phyloP scores from a whole-genome alignment of 2,113 vertebrate species.

The Neogobius melanostomus region DNA sequence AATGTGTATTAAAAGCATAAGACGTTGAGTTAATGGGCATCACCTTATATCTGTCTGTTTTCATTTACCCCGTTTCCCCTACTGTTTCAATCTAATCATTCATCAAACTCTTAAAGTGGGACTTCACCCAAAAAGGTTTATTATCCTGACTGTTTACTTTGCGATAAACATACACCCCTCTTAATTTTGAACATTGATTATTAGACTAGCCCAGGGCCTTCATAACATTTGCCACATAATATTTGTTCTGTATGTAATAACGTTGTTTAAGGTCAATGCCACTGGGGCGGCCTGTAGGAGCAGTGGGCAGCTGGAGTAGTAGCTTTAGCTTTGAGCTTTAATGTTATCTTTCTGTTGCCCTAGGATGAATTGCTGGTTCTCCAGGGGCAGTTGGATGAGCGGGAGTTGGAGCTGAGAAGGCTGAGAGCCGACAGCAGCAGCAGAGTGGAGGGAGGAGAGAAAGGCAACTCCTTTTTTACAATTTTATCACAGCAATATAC shows the following conservation, averaged over 20 bases:
- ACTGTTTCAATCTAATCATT: slow-evolving; percentile 1
- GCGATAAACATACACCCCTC: slow-evolving; percentile 40
- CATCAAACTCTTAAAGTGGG: slow-evolving; percentile 76
- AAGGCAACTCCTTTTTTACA: slow-evolving; percentile 62
- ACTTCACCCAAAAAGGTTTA: slow-evolving; percentile 61
- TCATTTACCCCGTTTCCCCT: background rate
- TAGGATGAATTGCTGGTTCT: slow-evolving; percentile 88
- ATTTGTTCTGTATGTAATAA: background rate
- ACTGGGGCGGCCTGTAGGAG: no score
- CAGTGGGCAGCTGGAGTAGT: no score
- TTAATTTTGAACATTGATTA: no score
- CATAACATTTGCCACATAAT: no score
- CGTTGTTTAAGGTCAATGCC: no score
- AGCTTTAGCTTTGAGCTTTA: background rate
- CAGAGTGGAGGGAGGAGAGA: slow-evolving; percentile 74
- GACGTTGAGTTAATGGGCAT: background rate
- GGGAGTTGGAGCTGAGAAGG: slow-evolving; percentile 81
- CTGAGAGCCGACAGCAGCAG: slow-evolving; percentile 67
- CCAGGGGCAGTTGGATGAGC: slow-evolving; percentile 86
- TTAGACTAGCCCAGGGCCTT: no score
- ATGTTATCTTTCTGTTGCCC: background rate
- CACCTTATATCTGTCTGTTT: background rate
- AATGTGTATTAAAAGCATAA: no score
- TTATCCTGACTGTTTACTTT: slow-evolving; percentile 34
- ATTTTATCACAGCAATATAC: slow-evolving; percentile 19